Base-by-base conservation (phyloP, 2,113 vertebrate genomes). In the Actinemys pallida region DNA sequence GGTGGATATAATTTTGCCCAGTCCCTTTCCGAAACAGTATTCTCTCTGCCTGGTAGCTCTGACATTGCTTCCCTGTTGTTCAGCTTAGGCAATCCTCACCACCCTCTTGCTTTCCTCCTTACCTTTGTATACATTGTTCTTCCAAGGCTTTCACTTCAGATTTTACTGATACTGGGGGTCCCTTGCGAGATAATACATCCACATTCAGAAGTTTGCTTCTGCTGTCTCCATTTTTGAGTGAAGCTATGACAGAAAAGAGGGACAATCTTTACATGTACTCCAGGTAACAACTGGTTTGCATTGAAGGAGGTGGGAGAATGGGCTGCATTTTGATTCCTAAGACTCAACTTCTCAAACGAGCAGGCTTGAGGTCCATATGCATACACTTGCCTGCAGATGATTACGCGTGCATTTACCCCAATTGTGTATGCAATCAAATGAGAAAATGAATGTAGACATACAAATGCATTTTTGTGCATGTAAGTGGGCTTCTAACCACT, bases 241-340 rank as follows among this genome's bases (percentile, higher is more conserved):
- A 96, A 90, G 93, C 98, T 98, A 93, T 84, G 79, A 54, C 5
- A 54, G 27, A 93, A 83, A 47, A 96, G 91, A 97, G 81, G 27
- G 25, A 6, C 65, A 76, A 42, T 39, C 31, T 90, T 91, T 52
- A 5, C 31, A 83, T n/a, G 57, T 45, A 54, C 56, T 79, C 2
- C 20, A 29, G 27, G 16, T 47, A 53, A 65, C 25, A 45, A 6
- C 83, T 65, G 69, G 13, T 84, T 72, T 19, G 29, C 49, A 53
- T 4, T 25, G 86, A 88, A 91, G 47, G 39, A 53, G 62, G 83
- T 3, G 72, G 76, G 14, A 72, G 83, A 35, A 22, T 22, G 0
- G 0, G 42, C 31, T 57, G 50, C 3, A 4, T 57, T 94, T 93
- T 47, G 86, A 19, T 31, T 90, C 39, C 39, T 76, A 45, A 76